Evolutionary conservation across 2,888 invertebrate species (phyloP).

Genomic region (Dermolepida albohirtum): DNA sequence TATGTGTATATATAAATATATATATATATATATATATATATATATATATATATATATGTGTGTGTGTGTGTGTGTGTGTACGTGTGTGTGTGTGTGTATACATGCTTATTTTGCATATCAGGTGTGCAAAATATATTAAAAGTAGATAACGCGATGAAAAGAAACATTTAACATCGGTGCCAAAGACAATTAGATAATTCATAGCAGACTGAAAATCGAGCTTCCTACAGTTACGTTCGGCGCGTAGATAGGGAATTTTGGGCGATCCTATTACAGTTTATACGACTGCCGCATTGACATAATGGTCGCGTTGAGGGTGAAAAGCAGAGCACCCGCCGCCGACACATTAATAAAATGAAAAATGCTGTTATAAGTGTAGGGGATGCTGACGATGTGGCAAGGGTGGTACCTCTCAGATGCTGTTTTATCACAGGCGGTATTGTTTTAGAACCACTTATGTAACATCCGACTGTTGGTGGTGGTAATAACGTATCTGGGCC

Average conservation of each 20-base stretch:
- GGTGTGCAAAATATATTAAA: constrained; percentile 19
- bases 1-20: too few species aligned
- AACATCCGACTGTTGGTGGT: not conserved
- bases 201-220: not conserved
- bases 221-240: not conserved
- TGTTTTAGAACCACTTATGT: constrained; percentile 19
- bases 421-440: constrained; percentile 24
- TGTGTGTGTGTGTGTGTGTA: too few species aligned
- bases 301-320: constrained; percentile 14
- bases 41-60: too few species aligned
- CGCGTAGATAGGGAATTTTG: constrained; percentile 19
- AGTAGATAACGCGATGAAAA: constrained; percentile 29
- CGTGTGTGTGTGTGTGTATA: too few species aligned
- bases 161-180: constrained; percentile 27
- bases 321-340: constrained; percentile 6
- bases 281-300: constrained; percentile 34
- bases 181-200: constrained; percentile 33
- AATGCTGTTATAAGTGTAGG: constrained; percentile 18
- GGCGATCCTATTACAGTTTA: constrained; percentile 7
- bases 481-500: constrained; percentile 3
- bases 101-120: constrained; percentile 32
- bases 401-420: constrained; percentile 14
- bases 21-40: too few species aligned
- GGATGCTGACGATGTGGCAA: constrained; percentile 22
- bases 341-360: constrained; percentile 28